Evolutionary conservation across 2,797 vertebrate species (phyloP), one percentile per base, ranked within the genome.

Genomic region (Sarcoramphus papa): DNA sequence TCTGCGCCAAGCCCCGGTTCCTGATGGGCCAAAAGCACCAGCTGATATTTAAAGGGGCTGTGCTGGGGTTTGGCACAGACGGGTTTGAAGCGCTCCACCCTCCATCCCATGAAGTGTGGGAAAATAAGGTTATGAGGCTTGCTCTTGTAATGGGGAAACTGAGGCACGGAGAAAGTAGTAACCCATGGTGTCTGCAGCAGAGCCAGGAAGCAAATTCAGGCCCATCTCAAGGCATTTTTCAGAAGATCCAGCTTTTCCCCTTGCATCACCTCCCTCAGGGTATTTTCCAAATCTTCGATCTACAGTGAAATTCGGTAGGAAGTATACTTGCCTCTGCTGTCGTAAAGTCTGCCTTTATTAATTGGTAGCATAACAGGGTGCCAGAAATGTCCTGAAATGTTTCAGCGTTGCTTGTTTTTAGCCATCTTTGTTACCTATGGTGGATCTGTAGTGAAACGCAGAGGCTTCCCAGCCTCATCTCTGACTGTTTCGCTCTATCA

Each of bases 251-350:
- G 63, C 17, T 48, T 33, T 62, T 35, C 41, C 30, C 24, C n/a
- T 67, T 65, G 22, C 47, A 12, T 56, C 13, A 0, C 13, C 24
- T 74, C 40, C 48, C 37, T 35, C 2, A 2, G 57, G 13, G 5
- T 15, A 17, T 53, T 43, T 64, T 37, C 67, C 35, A 18, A 8
- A 28, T 47, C 65, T 92, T 51, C 60, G 24, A 21, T 33, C 19
- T 56, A 3, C 11, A 25, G 35, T 10, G 47, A 9, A 35, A 6
- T 31, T 40, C 0, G 0, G 18, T 3, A 16, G n/a, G 43, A 51
- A 56, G 20, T 2, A 1, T 2, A 0, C 19, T 57, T 4, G 0
- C 23, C 17, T 65, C 19, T 68, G 57, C 45, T 8, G 1, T 20
- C 1, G 0, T 56, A 43, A 90, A 62, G 43, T 5, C 48, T 12